These are phyloP conservation scores for Mycteria americana DNA, from an alignment of 2,797 vertebrate species.

Conservation along the genomic window DNA sequence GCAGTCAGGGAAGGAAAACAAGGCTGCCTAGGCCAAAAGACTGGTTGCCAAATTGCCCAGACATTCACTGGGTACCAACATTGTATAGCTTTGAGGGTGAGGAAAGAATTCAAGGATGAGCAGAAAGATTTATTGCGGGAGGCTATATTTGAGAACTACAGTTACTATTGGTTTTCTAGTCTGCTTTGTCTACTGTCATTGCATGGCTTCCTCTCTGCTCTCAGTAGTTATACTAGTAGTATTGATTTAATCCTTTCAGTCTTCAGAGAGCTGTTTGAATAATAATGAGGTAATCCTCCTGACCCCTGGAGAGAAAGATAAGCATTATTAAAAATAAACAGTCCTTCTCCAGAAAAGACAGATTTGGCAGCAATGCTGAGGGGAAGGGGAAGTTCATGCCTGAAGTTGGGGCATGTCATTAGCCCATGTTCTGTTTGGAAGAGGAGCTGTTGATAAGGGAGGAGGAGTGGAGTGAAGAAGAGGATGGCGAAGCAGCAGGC, in stretches of 20 bases:
- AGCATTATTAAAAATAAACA: background rate
- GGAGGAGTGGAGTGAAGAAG: background rate
- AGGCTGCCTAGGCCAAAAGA: background rate
- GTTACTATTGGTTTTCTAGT: background rate
- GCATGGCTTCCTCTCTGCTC: background rate
- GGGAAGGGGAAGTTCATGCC: background rate
- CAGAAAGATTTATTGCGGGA: background rate
- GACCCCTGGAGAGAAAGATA: background rate
- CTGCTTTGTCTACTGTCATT: background rate
- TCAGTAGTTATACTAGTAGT: background rate
- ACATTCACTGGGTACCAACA: background rate
- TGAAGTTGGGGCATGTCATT: background rate
- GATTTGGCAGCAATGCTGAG: background rate
- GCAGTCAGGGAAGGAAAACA: background rate
- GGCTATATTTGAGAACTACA: background rate
- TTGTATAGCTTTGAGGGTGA: background rate
- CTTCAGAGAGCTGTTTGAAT: background rate
- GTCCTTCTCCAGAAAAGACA: background rate
- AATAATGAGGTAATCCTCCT: background rate
- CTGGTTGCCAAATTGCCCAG: background rate
- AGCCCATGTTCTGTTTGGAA: background rate
- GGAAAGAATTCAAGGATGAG: accelerated
- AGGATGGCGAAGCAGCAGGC: background rate
- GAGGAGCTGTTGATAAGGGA: background rate
- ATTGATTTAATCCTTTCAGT: slow-evolving; percentile 10